Evolutionary conservation across 1,140 invertebrate species (phyloP).

Genomic region (Nilaparvata lugens): DNA sequence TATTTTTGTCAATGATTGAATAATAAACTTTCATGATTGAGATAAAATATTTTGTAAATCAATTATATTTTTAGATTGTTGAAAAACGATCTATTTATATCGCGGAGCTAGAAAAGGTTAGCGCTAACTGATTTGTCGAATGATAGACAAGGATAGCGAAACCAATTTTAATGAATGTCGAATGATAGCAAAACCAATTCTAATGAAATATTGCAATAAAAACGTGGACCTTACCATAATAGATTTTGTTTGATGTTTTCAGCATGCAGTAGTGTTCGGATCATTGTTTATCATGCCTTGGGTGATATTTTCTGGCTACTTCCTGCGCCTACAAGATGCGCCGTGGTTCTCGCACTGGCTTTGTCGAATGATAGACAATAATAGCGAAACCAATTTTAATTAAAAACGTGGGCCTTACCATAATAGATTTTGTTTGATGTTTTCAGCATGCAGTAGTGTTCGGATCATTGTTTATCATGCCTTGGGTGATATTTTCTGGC

Average conservation of each 20-base stretch:
- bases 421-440: conserved; percentile 20
- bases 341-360: conserved; percentile 72
- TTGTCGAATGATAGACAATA: too few relatives aligned
- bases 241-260: conserved; percentile 30
- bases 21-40: too few relatives aligned
- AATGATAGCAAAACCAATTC: neutral
- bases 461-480: conserved; percentile 73
- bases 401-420: neutral
- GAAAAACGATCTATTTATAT: too few relatives aligned
- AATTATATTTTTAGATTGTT: too few relatives aligned
- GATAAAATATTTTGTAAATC: too few relatives aligned
- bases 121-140: too few relatives aligned
- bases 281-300: conserved; percentile 77
- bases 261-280: conserved; percentile 77
- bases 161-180: neutral
- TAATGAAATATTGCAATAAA: neutral
- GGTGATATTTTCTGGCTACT: conserved; percentile 82
- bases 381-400: neutral
- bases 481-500: conserved; percentile 79
- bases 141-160: too few relatives aligned
- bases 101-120: too few relatives aligned
- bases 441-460: conserved; percentile 71
- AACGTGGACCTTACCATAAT: neutral
- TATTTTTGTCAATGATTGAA: too few relatives aligned
- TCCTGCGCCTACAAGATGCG: conserved; percentile 74